Percentiles rank a stretch among this genome's conserved stretches.
Evolutionary conservation across 2,113 vertebrate species (phyloP).

Genomic region (Setophaga petechia): DNA sequence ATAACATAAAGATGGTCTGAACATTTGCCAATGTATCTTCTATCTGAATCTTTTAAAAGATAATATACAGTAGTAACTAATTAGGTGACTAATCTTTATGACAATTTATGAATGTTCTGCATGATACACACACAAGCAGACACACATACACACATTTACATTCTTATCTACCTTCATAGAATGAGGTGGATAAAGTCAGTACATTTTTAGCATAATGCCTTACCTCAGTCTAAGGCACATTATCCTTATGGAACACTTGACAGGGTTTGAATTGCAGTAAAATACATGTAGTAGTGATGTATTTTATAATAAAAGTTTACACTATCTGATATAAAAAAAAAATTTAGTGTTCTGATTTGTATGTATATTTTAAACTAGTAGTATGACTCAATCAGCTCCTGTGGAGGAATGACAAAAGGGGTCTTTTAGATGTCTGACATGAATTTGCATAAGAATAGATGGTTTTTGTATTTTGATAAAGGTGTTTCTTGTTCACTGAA

Average conservation of each 20-base stretch:
- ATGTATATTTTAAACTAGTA: conserved; percentile 58
- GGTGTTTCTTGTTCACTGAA: conserved; percentile 60
- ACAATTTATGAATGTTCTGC: background rate
- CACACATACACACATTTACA: background rate
- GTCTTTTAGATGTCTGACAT: conserved; percentile 63
- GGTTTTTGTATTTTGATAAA: conserved; percentile 63
- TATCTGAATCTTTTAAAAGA: conserved; percentile 22
- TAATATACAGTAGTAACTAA: conserved; percentile 34
- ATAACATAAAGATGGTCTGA: conserved; percentile 61
- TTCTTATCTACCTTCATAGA: conserved; percentile 4
- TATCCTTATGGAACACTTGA: conserved; percentile 43
- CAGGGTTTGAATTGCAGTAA: conserved; percentile 64
- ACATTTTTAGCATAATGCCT: conserved; percentile 21
- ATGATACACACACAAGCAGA: background rate
- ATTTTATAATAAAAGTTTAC: conserved; percentile 72
- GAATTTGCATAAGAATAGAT: conserved; percentile 73
- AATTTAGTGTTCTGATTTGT: conserved; percentile 40
- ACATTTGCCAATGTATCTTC: conserved; percentile 48
- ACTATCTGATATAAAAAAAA: conserved; percentile 56
- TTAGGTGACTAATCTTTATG: conserved; percentile 9
- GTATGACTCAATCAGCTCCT: conserved; percentile 65
- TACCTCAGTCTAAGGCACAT: conserved; percentile 36
- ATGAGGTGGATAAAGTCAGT: conserved; percentile 6
- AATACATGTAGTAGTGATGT: conserved; percentile 62
- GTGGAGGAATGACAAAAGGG: conserved; percentile 62